Base-by-base conservation (phyloP, 2,888 invertebrate species). In the Drosophila austrosaltans region DNA sequence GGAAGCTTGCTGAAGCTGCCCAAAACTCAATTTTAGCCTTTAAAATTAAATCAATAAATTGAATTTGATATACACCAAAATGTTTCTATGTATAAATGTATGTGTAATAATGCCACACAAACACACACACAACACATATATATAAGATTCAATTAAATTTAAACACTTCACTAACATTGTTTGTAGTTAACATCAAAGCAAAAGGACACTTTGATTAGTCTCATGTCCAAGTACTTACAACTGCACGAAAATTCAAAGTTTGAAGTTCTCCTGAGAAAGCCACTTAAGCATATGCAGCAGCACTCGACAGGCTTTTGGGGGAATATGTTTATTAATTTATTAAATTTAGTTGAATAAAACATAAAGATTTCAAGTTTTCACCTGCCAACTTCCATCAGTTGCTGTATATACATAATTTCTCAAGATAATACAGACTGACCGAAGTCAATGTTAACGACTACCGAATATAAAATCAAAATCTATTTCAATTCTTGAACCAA, bases 111-210 rank as follows among this genome's bases (percentile, higher is more conserved):
- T 8, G 8, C 1, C 64, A 66, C 22, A 53, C 66, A 66, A 16
- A 40, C 66, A 58, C 53, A 63, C 39, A 30, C 39, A 42, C 32
- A 16, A 16, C 12, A 39, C 10, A n/a, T 39, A 16, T 28, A 5
- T 4, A 22, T 2, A 39, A 36, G 57, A 25, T 48, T 48, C 25
- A 48, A 48, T 48, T 48, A 48, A 48, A 48, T 48, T 48, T 48
- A 48, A 48, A 48, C 48, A 48, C 48, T 48, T 48, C 48, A 48
- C 22, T 25, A 48, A 48, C 48, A 48, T 48, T 48, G 48, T 48
- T 48, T 22, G 10, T 48, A 10, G 16, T 7, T 3, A 22, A 48
- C 22, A 25, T 48, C 48, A 48, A 48, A 16, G 48, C 48, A 48
- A 12, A 48, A 48, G 48, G 48, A 25, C 48, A 48, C 48, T 48